Evolutionary conservation across 2,797 vertebrate species (phyloP).

Genomic region (Pipistrellus pygmaeus): DNA sequence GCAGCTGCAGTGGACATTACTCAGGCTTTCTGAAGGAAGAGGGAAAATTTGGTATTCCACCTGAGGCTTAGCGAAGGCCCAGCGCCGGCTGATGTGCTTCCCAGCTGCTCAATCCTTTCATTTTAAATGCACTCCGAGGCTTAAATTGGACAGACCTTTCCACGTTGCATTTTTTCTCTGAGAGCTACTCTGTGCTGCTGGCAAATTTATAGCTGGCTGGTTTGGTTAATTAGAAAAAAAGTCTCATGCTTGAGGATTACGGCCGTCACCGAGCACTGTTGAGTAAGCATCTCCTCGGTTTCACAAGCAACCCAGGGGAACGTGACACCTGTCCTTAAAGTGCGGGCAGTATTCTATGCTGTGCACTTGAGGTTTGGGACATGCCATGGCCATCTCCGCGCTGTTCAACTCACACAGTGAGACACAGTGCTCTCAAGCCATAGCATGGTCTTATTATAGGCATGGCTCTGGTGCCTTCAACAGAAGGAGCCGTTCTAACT

Average conservation of each 20-base stretch:
- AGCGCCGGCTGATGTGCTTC: not conserved
- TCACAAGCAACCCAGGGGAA: slow-evolving; percentile 6
- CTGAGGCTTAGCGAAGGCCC: not conserved
- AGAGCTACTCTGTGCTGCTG: not conserved
- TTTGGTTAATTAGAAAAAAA: slow-evolving; percentile 66
- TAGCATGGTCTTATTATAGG: not conserved
- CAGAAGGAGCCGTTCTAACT: not conserved
- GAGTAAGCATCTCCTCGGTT: not conserved
- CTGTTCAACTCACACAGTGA: slow-evolving; percentile 35
- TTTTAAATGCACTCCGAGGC: not conserved
- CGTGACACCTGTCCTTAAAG: slow-evolving; percentile 17
- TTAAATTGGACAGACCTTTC: slow-evolving; percentile 12
- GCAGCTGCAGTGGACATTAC: not conserved
- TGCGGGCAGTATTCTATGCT: slow-evolving; percentile 5
- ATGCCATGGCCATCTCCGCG: not conserved
- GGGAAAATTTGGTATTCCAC: not conserved
- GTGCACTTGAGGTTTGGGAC: not conserved
- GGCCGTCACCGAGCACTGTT: not conserved
- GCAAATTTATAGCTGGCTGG: slow-evolving; percentile 47
- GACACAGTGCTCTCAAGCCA: not conserved
- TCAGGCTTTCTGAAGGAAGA: not conserved
- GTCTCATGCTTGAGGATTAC: slow-evolving; percentile 12
- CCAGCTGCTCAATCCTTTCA: not conserved
- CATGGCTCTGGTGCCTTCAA: not conserved
- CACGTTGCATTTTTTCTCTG: slow-evolving; percentile 54